Evolutionary conservation across 2,797 vertebrate species (phyloP).

Genomic region (Pseudochromis fuscus): DNA sequence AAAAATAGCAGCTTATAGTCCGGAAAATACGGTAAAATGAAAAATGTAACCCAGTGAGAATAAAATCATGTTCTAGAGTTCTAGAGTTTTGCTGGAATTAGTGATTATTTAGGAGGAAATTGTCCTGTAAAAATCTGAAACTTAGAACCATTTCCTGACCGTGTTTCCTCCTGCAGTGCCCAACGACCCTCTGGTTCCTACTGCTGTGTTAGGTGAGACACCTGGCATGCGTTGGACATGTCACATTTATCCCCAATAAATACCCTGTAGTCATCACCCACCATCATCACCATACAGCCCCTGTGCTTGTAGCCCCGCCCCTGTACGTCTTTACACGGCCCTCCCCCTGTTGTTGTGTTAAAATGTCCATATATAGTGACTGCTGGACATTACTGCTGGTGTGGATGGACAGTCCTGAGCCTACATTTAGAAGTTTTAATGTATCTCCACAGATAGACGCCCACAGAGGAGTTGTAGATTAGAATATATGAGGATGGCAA

Average conservation of each 20-base stretch:
- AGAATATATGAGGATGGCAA: constrained; percentile 6
- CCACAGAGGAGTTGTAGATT: constrained; percentile 13
- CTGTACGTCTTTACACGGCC: constrained; percentile 30
- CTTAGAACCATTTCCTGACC: constrained; percentile 51
- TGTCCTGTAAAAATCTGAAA: constrained; percentile 20
- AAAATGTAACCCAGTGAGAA: too few species aligned
- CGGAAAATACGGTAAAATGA: too few species aligned
- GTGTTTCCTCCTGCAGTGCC: constrained; percentile 91
- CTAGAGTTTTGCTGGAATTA: neutral
- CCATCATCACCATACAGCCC: constrained; percentile 45
- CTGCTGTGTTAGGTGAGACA: constrained; percentile 99
- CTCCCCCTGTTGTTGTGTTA: constrained; percentile 14
- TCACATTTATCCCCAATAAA: constrained; percentile 80
- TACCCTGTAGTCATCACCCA: constrained; percentile 66
- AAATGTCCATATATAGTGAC: neutral
- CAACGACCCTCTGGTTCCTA: constrained; percentile 99
- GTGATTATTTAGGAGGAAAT: neutral
- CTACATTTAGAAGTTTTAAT: neutral
- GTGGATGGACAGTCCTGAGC: constrained; percentile 9
- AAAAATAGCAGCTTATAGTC: too few species aligned
- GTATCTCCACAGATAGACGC: neutral
- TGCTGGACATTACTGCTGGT: constrained; percentile 13
- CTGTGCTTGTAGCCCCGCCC: constrained; percentile 47
- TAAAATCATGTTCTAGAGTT: too few species aligned
- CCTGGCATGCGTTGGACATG: constrained; percentile 54